A percentile compares a stretch with the other conserved stretches of the same genome.
Conservation (phyloP, 2,797 vertebrate species). For the Sebastes oblongus region DNA sequence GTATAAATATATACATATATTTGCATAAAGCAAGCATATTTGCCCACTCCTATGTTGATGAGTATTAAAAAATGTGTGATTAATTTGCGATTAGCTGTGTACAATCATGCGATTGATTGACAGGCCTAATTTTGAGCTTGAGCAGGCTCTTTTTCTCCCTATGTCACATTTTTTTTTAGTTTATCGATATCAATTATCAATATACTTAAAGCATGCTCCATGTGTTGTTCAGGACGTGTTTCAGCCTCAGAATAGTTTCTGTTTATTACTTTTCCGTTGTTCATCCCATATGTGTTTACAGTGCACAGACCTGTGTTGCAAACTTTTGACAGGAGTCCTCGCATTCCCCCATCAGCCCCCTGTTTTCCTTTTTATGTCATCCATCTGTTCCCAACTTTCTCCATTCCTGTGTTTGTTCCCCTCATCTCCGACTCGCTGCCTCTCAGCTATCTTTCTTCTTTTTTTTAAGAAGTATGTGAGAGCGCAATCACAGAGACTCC, state of each 20-base stretch:
- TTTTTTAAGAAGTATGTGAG: constrained; percentile 58
- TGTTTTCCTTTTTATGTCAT: constrained; percentile 39
- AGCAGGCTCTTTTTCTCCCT: background rate
- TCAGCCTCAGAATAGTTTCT: background rate
- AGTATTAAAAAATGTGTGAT: too few species aligned
- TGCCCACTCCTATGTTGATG: too few species aligned
- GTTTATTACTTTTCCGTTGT: background rate
- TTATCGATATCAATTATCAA: background rate
- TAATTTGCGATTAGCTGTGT: too few species aligned
- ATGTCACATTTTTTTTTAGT: background rate
- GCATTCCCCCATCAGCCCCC: constrained; percentile 12
- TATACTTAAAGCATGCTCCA: background rate
- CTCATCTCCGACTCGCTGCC: constrained; percentile 34
- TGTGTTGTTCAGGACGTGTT: background rate
- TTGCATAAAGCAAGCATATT: too few species aligned
- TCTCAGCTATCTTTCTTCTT: constrained; percentile 45
- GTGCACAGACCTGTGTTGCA: constrained; percentile 3
- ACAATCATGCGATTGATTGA: too few species aligned
- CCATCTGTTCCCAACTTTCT: constrained; percentile 59
- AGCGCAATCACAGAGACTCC: constrained; percentile 75
- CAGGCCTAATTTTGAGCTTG: background rate
- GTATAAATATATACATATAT: too few species aligned
- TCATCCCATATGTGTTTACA: background rate
- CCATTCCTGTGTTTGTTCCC: constrained; percentile 45
- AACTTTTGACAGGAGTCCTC: constrained; percentile 38